A percentile compares a stretch with the other conserved stretches of the same genome.
These are phyloP conservation scores for Hydrochoerus hydrochaeris DNA, from an alignment of 2,113 vertebrate genomes.

Conservation along the genomic window DNA sequence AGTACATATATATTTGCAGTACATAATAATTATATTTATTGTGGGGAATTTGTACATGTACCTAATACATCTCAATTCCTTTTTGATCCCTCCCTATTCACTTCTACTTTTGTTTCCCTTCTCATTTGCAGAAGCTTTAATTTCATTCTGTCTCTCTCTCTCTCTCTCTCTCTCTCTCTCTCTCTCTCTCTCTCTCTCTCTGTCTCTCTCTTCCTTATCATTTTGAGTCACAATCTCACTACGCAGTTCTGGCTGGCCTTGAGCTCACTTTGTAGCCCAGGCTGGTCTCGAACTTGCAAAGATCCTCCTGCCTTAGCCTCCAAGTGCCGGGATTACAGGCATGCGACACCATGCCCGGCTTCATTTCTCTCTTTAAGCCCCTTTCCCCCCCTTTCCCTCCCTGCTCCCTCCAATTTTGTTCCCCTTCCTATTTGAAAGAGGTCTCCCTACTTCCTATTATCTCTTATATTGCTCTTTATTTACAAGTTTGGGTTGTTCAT, in stretches of 20 bases:
- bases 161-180: too few species aligned
- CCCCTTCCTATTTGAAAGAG: background rate
- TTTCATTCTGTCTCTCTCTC: background rate
- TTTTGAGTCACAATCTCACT: too few species aligned
- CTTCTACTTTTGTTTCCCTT: background rate
- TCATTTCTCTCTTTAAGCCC: background rate
- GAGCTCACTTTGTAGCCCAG: too few species aligned
- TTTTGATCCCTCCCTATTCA: background rate
- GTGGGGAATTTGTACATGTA: background rate
- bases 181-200: background rate
- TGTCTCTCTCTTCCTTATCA: background rate
- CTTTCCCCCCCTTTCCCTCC: background rate
- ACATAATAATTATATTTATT: background rate
- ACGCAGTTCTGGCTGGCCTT: too few species aligned
- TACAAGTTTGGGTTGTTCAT: background rate
- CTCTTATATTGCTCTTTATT: background rate
- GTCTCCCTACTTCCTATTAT: background rate
- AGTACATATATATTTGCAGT: background rate
- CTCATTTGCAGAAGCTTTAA: background rate
- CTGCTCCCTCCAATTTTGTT: background rate
- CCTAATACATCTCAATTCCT: background rate
- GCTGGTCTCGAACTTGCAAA: too few species aligned
- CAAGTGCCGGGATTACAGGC: too few species aligned
- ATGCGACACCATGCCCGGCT: too few species aligned
- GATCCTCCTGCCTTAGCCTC: too few species aligned